Conservation (phyloP, 2,888 invertebrate genomes). For the Heliconius cydno region DNA sequence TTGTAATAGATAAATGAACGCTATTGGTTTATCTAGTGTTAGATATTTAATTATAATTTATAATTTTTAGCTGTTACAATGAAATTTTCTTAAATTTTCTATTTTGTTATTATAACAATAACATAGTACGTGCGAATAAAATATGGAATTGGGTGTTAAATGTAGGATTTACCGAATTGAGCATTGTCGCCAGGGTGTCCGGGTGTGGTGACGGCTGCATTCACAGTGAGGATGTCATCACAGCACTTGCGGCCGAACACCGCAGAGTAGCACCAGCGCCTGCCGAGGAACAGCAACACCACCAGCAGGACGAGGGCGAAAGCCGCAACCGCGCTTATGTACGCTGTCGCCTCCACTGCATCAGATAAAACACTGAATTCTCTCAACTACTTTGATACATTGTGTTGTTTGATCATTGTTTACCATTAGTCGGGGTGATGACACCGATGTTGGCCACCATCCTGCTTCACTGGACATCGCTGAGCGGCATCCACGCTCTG, state of each 20-base stretch:
- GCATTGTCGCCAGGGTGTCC: conserved; percentile 71
- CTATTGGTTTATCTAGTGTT: conserved; percentile 8
- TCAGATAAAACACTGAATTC: conserved; percentile 55
- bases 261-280: conserved; percentile 84
- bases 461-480: conserved; percentile 54
- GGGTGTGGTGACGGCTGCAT: conserved; percentile 68
- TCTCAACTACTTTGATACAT: conserved; percentile 35
- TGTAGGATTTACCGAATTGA: conserved; percentile 67
- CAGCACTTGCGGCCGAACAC: conserved; percentile 71
- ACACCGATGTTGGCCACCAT: conserved; percentile 78
- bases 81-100: background rate
- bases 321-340: conserved; percentile 93
- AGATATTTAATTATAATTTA: background rate
- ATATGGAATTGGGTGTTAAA: background rate
- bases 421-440: conserved; percentile 76
- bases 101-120: conserved; percentile 1
- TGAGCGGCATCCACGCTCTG: conserved; percentile 42
- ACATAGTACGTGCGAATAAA: background rate
- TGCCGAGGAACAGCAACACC: conserved; percentile 93
- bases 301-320: conserved; percentile 92
- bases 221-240: conserved; percentile 77
- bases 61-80: background rate
- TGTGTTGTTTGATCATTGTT: conserved; percentile 54
- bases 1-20: background rate
- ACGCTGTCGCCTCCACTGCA: conserved; percentile 92